Evolutionary conservation across 30 jellyfish, hydroid and myxozoan species (phyloP).

Genomic region (Turritopsis rubra): DNA sequence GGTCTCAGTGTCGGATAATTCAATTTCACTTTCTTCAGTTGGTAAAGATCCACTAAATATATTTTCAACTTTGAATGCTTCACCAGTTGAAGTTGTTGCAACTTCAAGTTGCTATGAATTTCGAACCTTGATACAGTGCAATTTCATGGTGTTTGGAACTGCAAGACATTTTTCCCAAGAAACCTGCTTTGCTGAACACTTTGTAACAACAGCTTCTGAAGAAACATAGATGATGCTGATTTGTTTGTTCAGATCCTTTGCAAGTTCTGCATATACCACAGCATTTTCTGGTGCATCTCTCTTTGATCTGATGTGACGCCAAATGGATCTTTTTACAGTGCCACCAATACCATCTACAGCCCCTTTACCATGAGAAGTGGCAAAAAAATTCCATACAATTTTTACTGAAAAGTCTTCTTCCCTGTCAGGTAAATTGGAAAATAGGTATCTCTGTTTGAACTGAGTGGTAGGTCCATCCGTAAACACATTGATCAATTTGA

Average conservation of each 20-base stretch:
- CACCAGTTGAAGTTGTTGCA: slow-evolving; percentile 29
- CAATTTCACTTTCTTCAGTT: too few relatives aligned
- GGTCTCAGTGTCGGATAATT: too few relatives aligned
- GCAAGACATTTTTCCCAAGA: too few relatives aligned
- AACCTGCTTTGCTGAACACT: too few relatives aligned
- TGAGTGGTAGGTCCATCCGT: slow-evolving; percentile 41
- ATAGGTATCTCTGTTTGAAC: slow-evolving; percentile 42
- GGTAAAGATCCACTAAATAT: too few relatives aligned
- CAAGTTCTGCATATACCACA: slow-evolving; percentile 23
- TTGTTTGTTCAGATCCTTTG: slow-evolving; percentile 37
- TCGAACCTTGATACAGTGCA: slow-evolving; percentile 30
- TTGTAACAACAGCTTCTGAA: too few relatives aligned
- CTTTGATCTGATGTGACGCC: slow-evolving; percentile 34
- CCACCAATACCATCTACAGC: too few relatives aligned
- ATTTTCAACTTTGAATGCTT: too few relatives aligned
- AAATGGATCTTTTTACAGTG: slow-evolving; percentile 36
- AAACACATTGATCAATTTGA: slow-evolving; percentile 33
- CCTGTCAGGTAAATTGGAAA: slow-evolving; percentile 41
- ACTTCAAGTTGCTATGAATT: slow-evolving; percentile 20
- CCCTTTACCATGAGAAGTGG: slow-evolving; percentile 61
- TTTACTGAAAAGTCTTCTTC: slow-evolving; percentile 33
- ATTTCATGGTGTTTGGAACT: slow-evolving; percentile 23
- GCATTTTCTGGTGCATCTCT: slow-evolving; percentile 22
- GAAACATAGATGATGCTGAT: too few relatives aligned
- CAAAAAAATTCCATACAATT: slow-evolving; percentile 31